Conservation (phyloP, 2,888 invertebrate species). For the Dione juno region DNA sequence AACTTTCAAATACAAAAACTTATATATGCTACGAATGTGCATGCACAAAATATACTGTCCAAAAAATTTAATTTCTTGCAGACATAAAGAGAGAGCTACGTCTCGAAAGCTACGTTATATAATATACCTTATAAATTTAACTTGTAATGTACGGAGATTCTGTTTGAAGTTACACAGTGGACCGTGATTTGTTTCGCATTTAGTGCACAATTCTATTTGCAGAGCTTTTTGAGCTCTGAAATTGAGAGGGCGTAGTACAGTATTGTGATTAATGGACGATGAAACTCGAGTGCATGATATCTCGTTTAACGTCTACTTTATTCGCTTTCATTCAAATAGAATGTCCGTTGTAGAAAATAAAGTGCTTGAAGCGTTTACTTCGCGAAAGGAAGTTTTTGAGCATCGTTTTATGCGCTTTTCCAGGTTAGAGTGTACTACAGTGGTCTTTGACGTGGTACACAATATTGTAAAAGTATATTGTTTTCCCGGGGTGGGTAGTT, state of each 20-base stretch:
- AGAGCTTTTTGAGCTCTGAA: conserved; percentile 21
- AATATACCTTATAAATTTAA: conserved; percentile 11
- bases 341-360: conserved; percentile 28
- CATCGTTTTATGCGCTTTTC: conserved; percentile 19
- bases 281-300: conserved; percentile 41
- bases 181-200: conserved; percentile 19
- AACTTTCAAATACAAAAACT: neutral
- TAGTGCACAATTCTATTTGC: conserved; percentile 10
- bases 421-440: conserved; percentile 7
- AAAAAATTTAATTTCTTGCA: neutral
- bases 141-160: neutral
- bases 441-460: conserved; percentile 3
- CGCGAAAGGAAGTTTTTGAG: conserved; percentile 24
- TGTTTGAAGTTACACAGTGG: conserved; percentile 13
- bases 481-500: neutral
- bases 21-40: neutral
- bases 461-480: conserved; percentile 15
- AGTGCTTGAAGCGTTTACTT: conserved; percentile 25
- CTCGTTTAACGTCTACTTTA: conserved; percentile 32
- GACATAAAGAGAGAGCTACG: neutral
- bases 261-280: conserved; percentile 47
- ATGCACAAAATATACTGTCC: too few relatives aligned
- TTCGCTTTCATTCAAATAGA: conserved; percentile 30
- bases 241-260: conserved; percentile 24
- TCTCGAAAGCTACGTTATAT: neutral